phyloP scores from a whole-genome alignment of 2,888 invertebrate species.

The Dorcus parallelipipedus region DNA sequence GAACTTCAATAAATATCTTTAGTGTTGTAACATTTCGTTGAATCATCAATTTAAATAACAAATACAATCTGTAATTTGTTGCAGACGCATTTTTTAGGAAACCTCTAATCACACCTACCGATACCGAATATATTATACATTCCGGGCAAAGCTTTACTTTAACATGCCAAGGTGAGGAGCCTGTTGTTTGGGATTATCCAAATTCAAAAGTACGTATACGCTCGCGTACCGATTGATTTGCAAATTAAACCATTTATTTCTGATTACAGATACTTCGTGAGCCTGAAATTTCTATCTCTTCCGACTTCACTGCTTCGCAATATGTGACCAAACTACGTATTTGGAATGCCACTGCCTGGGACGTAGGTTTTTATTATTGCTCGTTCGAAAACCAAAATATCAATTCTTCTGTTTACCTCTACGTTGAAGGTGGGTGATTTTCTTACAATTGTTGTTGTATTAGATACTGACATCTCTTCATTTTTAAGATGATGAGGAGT shows the following conservation, averaged over 20 bases:
- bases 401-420: slow-evolving; percentile 53
- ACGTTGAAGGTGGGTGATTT: slow-evolving; percentile 51
- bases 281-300: too few relatives aligned
- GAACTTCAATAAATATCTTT: too few relatives aligned
- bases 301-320: slow-evolving; percentile 10
- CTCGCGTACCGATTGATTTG: too few relatives aligned
- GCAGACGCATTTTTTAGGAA: background rate
- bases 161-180: slow-evolving; percentile 49
- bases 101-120: slow-evolving; percentile 15
- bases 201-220: background rate
- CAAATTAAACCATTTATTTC: too few relatives aligned
- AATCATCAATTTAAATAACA: background rate
- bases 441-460: background rate
- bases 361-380: slow-evolving; percentile 47
- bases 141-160: slow-evolving; percentile 43
- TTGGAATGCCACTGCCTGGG: slow-evolving; percentile 37
- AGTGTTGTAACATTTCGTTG: background rate
- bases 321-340: slow-evolving; percentile 51
- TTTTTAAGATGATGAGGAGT: slow-evolving; percentile 48
- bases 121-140: slow-evolving; percentile 41
- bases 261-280: too few relatives aligned
- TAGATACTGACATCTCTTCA: too few relatives aligned
- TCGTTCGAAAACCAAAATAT: slow-evolving; percentile 38
- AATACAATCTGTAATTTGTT: slow-evolving; percentile 1
- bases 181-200: slow-evolving; percentile 45